These are phyloP conservation scores for Chinchilla lanigera DNA, from an alignment of 2,113 vertebrate species.

Conservation along the genomic window DNA sequence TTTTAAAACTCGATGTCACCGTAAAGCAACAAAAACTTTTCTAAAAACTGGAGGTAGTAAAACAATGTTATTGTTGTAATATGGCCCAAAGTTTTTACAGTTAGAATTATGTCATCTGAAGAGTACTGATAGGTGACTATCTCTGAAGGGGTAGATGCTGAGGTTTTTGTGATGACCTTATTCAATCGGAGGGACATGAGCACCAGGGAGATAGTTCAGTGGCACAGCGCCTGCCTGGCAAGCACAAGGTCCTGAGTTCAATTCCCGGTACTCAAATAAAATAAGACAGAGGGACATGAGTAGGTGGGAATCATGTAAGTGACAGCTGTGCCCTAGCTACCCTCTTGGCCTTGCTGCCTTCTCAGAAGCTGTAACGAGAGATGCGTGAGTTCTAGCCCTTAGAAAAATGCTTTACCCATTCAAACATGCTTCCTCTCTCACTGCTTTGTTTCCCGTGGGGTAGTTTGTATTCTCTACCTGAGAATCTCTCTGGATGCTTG, in stretches of 20 bases:
- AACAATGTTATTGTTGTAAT: constrained; percentile 10
- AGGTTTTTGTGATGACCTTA: constrained; percentile 14
- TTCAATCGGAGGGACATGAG: constrained; percentile 23
- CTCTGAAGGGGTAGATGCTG: background rate
- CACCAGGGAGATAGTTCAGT: too few relatives aligned
- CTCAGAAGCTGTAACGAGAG: background rate
- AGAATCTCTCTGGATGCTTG: background rate
- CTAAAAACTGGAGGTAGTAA: background rate
- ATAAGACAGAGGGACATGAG: background rate
- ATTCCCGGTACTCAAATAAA: too few relatives aligned
- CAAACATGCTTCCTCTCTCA: background rate
- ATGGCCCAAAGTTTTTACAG: background rate
- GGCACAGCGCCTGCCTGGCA: too few relatives aligned
- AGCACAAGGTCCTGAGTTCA: too few relatives aligned
- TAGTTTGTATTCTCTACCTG: background rate
- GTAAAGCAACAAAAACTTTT: background rate
- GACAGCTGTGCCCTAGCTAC: background rate
- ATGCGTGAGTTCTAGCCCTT: background rate
- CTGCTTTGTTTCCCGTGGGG: background rate
- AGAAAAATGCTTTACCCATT: background rate
- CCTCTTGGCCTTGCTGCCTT: background rate
- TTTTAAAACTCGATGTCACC: constrained; percentile 5
- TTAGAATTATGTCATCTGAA: background rate
- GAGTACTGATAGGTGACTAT: background rate
- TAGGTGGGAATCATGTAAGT: constrained; percentile 26